phyloP scores from a whole-genome alignment of 2,888 invertebrate genomes.

The Acleris holmiana region DNA sequence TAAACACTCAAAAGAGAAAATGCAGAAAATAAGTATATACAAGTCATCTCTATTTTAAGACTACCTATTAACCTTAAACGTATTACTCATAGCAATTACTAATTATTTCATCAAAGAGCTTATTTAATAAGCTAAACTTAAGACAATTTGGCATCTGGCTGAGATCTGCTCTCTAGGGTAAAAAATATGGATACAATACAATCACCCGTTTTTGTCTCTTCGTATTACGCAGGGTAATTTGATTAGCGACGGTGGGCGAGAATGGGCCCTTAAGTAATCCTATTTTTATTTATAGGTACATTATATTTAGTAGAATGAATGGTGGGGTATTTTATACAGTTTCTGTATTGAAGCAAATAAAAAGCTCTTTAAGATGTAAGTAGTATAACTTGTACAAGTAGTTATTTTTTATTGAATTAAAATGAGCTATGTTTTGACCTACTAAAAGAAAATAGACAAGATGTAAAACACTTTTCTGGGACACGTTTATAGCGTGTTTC shows the following conservation, averaged over 20 bases:
- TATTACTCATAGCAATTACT: slow-evolving; percentile 8
- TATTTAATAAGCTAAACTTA: slow-evolving; percentile 33
- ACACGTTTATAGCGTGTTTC: no score
- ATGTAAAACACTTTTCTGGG: no score
- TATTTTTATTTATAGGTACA: slow-evolving; percentile 64
- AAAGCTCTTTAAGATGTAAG: no score
- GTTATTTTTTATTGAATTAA: no score
- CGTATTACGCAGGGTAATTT: slow-evolving; percentile 76
- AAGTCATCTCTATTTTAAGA: slow-evolving; percentile 8
- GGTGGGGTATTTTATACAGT: not conserved
- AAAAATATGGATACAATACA: slow-evolving; percentile 71
- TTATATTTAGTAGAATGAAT: slow-evolving; percentile 58
- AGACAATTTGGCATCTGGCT: slow-evolving; percentile 58
- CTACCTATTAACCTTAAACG: slow-evolving; percentile 12
- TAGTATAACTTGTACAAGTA: no score
- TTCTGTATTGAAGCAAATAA: not conserved
- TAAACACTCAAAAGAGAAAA: no score
- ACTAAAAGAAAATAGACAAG: no score
- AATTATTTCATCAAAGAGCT: slow-evolving; percentile 20
- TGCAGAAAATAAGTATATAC: not conserved
- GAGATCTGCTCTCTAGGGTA: slow-evolving; percentile 64
- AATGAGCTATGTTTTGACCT: no score
- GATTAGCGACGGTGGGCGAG: slow-evolving; percentile 76
- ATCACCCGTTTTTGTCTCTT: slow-evolving; percentile 77
- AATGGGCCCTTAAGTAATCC: slow-evolving; percentile 73